phyloP scores from a whole-genome alignment of 2,888 invertebrate genomes.

The Oxytorus armatus region DNA sequence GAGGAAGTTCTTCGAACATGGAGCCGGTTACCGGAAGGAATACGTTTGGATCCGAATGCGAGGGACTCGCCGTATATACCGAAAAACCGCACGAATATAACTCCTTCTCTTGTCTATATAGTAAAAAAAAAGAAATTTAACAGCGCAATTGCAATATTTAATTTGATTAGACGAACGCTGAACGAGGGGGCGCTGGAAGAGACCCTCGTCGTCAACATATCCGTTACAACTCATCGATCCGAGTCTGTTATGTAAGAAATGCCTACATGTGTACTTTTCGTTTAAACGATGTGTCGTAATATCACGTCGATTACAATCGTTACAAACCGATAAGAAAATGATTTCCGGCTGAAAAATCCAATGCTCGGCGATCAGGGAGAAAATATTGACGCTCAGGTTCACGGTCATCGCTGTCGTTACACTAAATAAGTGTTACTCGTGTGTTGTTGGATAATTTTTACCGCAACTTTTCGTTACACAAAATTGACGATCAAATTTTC shows the following conservation, averaged over 20 bases:
- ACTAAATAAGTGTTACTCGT: too few species aligned
- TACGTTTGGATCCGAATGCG: conserved; percentile 89
- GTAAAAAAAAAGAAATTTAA: neutral
- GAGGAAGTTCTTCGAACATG: conserved; percentile 86
- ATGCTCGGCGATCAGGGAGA: conserved; percentile 59
- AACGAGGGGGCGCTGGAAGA: conserved; percentile 67
- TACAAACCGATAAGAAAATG: conserved; percentile 11
- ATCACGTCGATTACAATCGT: neutral
- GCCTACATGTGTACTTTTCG: conserved; percentile 32
- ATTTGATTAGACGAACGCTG: conserved; percentile 42
- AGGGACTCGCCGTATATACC: conserved; percentile 77
- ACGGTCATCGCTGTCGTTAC: conserved; percentile 49
- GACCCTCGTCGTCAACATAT: conserved; percentile 76
- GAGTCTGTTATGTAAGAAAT: conserved; percentile 67
- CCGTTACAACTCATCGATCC: conserved; percentile 67
- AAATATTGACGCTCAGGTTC: conserved; percentile 56
- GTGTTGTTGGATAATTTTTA: too few species aligned
- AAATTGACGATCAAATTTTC: too few species aligned
- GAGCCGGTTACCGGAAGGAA: conserved; percentile 88
- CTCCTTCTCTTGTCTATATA: neutral
- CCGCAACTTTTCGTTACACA: too few species aligned
- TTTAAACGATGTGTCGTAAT: neutral
- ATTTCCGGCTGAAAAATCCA: conserved; percentile 17
- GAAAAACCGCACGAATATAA: conserved; percentile 67
- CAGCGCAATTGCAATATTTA: conserved; percentile 1